Conservation (phyloP, 2,113 vertebrate species). For the Hippocampus guttulatus region DNA sequence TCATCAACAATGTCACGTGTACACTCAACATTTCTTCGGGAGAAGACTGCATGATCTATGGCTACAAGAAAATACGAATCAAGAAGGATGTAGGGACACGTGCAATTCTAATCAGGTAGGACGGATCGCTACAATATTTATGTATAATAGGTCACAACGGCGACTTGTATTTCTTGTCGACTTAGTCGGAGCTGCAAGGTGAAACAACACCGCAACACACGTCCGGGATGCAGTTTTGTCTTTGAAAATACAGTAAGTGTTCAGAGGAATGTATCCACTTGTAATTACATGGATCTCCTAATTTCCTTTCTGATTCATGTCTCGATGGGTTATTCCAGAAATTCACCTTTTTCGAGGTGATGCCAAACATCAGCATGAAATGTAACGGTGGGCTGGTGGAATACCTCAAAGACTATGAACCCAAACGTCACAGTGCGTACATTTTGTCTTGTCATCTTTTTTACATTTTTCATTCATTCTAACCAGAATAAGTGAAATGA, state of each 20-base stretch:
- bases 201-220: not conserved
- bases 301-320: not conserved
- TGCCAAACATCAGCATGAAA: constrained; percentile 28
- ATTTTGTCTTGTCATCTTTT: not conserved
- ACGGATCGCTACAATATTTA: not conserved
- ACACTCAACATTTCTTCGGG: constrained; percentile 20
- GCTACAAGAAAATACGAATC: not conserved
- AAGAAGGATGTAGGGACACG: accelerated
- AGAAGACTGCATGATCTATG: constrained; percentile 38
- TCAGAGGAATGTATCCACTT: too few species aligned
- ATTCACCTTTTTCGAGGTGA: accelerated
- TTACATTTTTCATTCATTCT: not conserved
- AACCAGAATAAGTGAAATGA: not conserved
- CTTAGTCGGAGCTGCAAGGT: constrained; percentile 50
- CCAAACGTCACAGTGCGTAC: constrained; percentile 30
- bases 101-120: accelerated
- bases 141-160: not conserved
- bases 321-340: constrained; percentile 11
- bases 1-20: constrained; percentile 55
- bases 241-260: constrained; percentile 47
- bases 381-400: constrained; percentile 35
- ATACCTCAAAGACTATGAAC: not conserved
- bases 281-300: not conserved
- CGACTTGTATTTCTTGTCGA: not conserved
- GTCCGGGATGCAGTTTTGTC: constrained; percentile 51